Evolutionary conservation across 1,140 invertebrate species (phyloP), one percentile per base, ranked within the genome.

Genomic region (Sarcophaga bullata): DNA sequence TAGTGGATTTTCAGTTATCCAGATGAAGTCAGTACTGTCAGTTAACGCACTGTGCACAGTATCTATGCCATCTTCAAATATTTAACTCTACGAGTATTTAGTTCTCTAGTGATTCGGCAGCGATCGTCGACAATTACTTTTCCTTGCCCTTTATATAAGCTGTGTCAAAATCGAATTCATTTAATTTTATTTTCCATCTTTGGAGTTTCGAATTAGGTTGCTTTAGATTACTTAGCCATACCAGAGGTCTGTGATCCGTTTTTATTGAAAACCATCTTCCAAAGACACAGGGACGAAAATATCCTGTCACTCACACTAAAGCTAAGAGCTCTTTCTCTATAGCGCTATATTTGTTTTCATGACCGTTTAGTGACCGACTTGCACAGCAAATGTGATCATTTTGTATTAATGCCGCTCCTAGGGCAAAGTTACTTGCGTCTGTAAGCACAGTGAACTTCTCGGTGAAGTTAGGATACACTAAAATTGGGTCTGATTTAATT

Each of bases 131-230:
- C 84, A 25, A 84, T 80, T 17, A 80, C 25, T 86, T 87, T 83
- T 85, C 82, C 82, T 86, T 85, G 80, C 86, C 85, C 82, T 85
- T 84, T 8, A 86, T 84, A 81, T 87, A 85, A 73, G 54, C n/a
- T 11, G 85, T 84, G 48, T 80, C 81, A 48, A 86, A 87, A 47
- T 85, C 84, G 50, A 82, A 87, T 80, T 86, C 83, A 5, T 85
- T 82, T 75, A 80, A 58, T 15, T 81, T 17, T 10, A 72, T 73
- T 73, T 83, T 75, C 52, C 80, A 81, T 62, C 80, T 81, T 46
- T 83, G 68, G 13, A 50, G n/a, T n/a, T n/a, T n/a, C n/a, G n/a
- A n/a, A n/a, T n/a, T n/a, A n/a, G n/a, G n/a, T n/a, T n/a, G n/a
- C n/a, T 80, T 48, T 68, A 58, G 17, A 17, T 80, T 80, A 52